These are phyloP conservation scores for Tragulus kanchil DNA, from an alignment of 2,113 vertebrate species.

Conservation along the genomic window DNA sequence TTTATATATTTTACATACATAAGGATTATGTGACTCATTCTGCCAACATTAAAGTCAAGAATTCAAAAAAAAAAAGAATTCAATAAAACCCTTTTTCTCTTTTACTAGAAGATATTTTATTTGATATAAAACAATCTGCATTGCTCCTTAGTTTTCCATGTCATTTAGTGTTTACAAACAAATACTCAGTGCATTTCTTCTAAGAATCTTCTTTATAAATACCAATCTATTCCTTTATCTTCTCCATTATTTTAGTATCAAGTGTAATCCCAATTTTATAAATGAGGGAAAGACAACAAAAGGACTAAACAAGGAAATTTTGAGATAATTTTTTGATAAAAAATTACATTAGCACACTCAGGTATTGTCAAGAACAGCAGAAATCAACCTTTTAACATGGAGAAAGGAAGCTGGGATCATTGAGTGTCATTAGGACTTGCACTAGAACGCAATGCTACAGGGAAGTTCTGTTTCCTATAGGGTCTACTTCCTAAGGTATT, in stretches of 20 bases:
- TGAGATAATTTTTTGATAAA: conserved; percentile 15
- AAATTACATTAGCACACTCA: background rate
- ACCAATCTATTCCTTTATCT: background rate
- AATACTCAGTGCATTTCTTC: background rate
- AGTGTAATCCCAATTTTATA: background rate
- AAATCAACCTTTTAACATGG: background rate
- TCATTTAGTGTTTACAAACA: background rate
- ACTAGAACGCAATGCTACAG: background rate
- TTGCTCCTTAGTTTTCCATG: background rate
- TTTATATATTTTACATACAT: too few species aligned
- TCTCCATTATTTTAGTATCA: background rate
- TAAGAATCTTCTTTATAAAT: background rate
- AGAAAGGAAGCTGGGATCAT: background rate
- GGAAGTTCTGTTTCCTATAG: background rate
- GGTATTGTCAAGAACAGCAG: background rate
- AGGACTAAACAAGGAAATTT: background rate
- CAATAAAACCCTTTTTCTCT: background rate
- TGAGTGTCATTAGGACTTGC: background rate
- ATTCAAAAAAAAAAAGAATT: too few species aligned
- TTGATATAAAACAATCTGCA: background rate
- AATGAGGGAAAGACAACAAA: conserved; percentile 23
- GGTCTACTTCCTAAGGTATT: background rate
- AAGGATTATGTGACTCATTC: background rate
- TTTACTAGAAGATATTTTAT: conserved; percentile 36
- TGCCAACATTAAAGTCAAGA: background rate